Base-by-base conservation (phyloP, 2,797 vertebrate species). In the Percopsis omiscomaycus region DNA sequence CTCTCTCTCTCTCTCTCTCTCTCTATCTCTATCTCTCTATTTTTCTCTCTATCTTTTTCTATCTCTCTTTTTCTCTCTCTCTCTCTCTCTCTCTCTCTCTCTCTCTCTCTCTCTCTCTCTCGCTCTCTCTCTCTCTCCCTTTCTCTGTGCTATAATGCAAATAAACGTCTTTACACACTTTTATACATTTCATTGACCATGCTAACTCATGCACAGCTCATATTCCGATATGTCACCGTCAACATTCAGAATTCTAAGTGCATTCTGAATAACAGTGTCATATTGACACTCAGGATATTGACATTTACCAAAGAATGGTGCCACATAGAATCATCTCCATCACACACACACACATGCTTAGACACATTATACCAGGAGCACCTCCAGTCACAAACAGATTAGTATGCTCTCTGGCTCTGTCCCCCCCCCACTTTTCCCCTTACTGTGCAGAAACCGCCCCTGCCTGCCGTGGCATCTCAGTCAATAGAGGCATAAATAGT, bases 401-500 rank as follows among this genome's bases (percentile, higher is more conserved):
- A 55, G 67, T 76, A 59, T 64, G 77, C 55, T 68, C 65, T 14
- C 62, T 53, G 66, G 44, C 52, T 70, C 52, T 22, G 62, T 74
- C 59, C 22, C 27, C 27, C 52, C 11, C 61, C 47, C 66, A 44
- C 54, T 61, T 64, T 71, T 71, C 73, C 68, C 60, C 72, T 74
- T 66, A 78, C 56, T 28, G 13, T n/a, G 67, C 83, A 71, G 56
- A 77, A 71, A 61, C 6, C 15, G 45, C 57, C 60, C 53, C 30
- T 49, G 61, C 47, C 69, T 66, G 32, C 70, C 65, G 54, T 64
- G 64, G 64, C 68, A 64, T 82, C 71, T 75, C 68, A 82, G 88
- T 89, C 86, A 73, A 89, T 86, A 84, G 1, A 3, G 13, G 49
- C 42, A 5, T 79, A 81, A 86, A 82, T 66, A 64, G 65, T 65